Evolutionary conservation across 1,140 invertebrate species (phyloP).

Genomic region (Mylabris phalerata): DNA sequence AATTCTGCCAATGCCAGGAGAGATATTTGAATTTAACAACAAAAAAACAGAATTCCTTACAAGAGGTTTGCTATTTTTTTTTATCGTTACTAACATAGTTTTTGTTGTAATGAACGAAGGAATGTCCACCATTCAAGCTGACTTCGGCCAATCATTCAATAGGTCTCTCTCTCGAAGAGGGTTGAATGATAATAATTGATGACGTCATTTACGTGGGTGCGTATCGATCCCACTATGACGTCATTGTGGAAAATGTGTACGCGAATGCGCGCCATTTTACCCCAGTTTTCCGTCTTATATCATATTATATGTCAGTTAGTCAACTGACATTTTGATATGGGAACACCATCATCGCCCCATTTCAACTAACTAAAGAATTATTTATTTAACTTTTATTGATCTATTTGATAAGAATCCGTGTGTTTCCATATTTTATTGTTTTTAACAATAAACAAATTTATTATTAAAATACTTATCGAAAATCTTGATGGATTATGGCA

Average conservation of each 20-base stretch:
- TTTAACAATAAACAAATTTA: too few relatives aligned
- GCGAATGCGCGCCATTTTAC: conserved; percentile 2
- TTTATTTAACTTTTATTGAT: neutral
- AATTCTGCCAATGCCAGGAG: conserved; percentile 94
- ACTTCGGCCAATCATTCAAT: neutral
- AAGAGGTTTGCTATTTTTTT: conserved; percentile 62
- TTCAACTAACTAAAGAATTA: too few relatives aligned
- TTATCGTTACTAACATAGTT: too few relatives aligned
- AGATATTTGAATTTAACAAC: conserved; percentile 89
- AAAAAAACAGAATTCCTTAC: conserved; percentile 85
- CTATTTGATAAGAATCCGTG: too few relatives aligned
- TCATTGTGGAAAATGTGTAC: conserved; percentile 6
- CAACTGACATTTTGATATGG: conserved; percentile 2
- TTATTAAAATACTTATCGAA: too few relatives aligned
- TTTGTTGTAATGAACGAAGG: too few relatives aligned
- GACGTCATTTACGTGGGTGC: conserved; percentile 19
- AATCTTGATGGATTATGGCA: neutral
- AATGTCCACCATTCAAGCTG: too few relatives aligned
- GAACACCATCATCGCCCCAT: neutral
- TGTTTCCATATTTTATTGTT: too few relatives aligned
- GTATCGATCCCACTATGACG: conserved; percentile 22
- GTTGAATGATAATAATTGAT: conserved; percentile 14
- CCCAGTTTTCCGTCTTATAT: neutral
- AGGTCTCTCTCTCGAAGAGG: neutral
- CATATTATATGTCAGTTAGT: conserved; percentile 1